These are phyloP conservation scores for Ennomos erosarius DNA, from an alignment of 2,888 invertebrate species.

Conservation along the genomic window DNA sequence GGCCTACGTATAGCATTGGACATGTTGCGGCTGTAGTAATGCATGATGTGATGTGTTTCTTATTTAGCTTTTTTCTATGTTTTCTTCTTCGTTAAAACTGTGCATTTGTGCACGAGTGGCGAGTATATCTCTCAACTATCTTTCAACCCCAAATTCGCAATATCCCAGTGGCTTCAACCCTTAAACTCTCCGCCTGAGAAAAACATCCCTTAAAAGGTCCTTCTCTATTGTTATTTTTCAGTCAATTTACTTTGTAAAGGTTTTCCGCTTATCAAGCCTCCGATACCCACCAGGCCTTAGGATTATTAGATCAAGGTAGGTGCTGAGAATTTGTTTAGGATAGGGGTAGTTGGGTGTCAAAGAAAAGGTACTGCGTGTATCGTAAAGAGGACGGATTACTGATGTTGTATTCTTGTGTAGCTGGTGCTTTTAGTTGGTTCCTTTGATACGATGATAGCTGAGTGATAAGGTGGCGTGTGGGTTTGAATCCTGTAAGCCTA, in stretches of 20 bases:
- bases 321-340: conserved; percentile 39
- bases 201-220: conserved; percentile 42
- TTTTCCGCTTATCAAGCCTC: conserved; percentile 31
- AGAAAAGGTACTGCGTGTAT: background rate
- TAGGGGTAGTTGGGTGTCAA: conserved; percentile 4
- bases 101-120: no score
- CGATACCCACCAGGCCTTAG: conserved; percentile 13
- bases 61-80: no score
- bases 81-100: no score
- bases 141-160: background rate
- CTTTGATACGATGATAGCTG: no score
- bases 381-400: background rate
- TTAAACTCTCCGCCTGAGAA: conserved; percentile 31
- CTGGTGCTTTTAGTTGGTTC: no score
- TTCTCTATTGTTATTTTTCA: conserved; percentile 47
- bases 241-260: conserved; percentile 45
- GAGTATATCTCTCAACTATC: no score
- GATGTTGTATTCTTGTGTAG: background rate
- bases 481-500: no score
- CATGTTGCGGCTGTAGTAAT: no score
- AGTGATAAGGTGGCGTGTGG: no score
- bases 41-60: no score
- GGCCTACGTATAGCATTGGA: no score
- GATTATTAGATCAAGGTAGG: conserved; percentile 22
- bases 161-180: conserved; percentile 15